Evolutionary conservation across 1,140 invertebrate genomes (phyloP).

Genomic region (Pectinophora gossypiella): DNA sequence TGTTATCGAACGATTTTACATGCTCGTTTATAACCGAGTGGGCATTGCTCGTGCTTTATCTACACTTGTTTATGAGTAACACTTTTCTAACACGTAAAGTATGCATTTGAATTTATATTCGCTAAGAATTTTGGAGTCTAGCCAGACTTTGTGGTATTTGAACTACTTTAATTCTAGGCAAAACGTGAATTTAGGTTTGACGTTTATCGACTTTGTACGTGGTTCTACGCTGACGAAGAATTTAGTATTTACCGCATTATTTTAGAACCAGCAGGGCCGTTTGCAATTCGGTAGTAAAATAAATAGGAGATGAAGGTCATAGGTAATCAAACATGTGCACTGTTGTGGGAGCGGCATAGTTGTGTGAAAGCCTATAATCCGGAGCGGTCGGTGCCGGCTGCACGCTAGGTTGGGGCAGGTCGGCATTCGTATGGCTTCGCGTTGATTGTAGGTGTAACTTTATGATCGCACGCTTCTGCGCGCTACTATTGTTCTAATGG

Average conservation of each 20-base stretch:
- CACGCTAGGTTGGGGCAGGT: slow-evolving; percentile 38
- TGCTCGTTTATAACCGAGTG: neutral
- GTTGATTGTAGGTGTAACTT: slow-evolving; percentile 53
- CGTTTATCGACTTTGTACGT: neutral
- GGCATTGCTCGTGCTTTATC: too few species aligned
- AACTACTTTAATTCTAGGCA: neutral
- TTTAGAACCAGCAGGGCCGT: too few species aligned
- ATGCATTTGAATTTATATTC: neutral
- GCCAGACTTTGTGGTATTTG: neutral
- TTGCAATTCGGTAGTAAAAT: too few species aligned
- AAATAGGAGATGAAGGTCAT: neutral
- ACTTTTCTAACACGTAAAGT: neutral
- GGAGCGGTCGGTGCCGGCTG: neutral
- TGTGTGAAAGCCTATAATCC: slow-evolving; percentile 26
- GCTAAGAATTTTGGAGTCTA: neutral
- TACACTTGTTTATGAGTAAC: too few species aligned
- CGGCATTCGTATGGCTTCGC: slow-evolving; percentile 42
- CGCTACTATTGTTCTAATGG: slow-evolving; percentile 63
- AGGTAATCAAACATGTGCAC: too few species aligned
- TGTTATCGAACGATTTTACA: neutral
- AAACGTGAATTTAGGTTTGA: neutral
- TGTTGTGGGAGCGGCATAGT: neutral
- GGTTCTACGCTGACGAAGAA: neutral
- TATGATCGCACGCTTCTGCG: slow-evolving; percentile 61
- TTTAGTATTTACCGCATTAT: too few species aligned